Conservation (phyloP, 2,113 vertebrate genomes). For the Tor tambroides region DNA sequence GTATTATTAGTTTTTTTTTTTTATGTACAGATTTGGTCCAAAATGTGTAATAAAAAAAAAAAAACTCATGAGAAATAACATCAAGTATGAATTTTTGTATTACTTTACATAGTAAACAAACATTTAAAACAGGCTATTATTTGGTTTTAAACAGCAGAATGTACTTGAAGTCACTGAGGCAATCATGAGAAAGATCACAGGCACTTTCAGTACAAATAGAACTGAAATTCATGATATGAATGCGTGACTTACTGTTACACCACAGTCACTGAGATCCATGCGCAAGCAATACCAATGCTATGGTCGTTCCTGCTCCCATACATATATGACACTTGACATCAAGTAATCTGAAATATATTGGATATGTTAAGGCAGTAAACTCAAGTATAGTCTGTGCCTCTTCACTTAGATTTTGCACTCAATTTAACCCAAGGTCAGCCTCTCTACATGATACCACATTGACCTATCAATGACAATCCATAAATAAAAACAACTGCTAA, state of each 20-base stretch:
- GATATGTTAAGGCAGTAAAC: slow-evolving; percentile 66
- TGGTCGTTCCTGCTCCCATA: neutral
- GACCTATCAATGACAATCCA: neutral
- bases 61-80: neutral
- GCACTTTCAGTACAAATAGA: slow-evolving; percentile 67
- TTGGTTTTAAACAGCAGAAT: slow-evolving; percentile 53
- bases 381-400: slow-evolving; percentile 39
- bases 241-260: slow-evolving; percentile 25
- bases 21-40: too few species aligned
- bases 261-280: slow-evolving; percentile 53
- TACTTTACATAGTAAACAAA: slow-evolving; percentile 42
- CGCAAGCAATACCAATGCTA: slow-evolving; percentile 41
- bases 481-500: slow-evolving; percentile 10
- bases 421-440: too few species aligned
- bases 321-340: slow-evolving; percentile 28
- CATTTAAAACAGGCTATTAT: slow-evolving; percentile 59
- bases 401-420: neutral
- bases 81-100: neutral
- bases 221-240: slow-evolving; percentile 27
- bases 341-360: slow-evolving; percentile 2
- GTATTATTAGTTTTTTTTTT: neutral
- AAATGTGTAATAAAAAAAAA: neutral
- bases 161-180: slow-evolving; percentile 54
- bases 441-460: neutral
- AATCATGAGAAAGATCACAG: slow-evolving; percentile 64